phyloP scores from a whole-genome alignment of 2,797 vertebrate species.

The Halcyon badia region DNA sequence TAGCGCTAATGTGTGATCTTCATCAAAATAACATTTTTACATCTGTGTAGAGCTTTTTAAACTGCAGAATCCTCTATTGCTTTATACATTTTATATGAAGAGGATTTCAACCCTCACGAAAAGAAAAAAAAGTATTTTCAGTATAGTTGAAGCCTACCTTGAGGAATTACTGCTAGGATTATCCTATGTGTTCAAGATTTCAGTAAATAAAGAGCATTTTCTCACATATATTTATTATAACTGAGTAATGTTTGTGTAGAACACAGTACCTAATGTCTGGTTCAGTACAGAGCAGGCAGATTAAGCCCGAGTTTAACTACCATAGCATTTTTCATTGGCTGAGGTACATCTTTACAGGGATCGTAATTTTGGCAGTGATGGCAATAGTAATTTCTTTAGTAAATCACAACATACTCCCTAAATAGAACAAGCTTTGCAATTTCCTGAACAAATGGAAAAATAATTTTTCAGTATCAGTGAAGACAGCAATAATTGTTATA shows the following conservation, averaged over 20 bases:
- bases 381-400: slow-evolving; percentile 12
- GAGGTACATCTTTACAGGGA: neutral
- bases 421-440: slow-evolving; percentile 1
- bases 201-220: neutral
- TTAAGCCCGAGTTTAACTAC: neutral
- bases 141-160: neutral
- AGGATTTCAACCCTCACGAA: neutral
- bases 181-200: neutral
- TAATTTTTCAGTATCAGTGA: slow-evolving; percentile 5
- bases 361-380: neutral
- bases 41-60: neutral
- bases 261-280: neutral
- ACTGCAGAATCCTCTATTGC: neutral
- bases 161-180: neutral
- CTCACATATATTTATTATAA: neutral
- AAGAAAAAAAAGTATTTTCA: neutral
- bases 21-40: neutral
- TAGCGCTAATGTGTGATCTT: neutral
- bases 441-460: neutral
- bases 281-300: neutral
- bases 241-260: neutral
- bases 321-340: neutral
- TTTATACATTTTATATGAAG: neutral
- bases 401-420: neutral
- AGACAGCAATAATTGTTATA: neutral